These are phyloP conservation scores for Pontoporia blainvillei DNA, from an alignment of 2,113 vertebrate species.

Conservation along the genomic window DNA sequence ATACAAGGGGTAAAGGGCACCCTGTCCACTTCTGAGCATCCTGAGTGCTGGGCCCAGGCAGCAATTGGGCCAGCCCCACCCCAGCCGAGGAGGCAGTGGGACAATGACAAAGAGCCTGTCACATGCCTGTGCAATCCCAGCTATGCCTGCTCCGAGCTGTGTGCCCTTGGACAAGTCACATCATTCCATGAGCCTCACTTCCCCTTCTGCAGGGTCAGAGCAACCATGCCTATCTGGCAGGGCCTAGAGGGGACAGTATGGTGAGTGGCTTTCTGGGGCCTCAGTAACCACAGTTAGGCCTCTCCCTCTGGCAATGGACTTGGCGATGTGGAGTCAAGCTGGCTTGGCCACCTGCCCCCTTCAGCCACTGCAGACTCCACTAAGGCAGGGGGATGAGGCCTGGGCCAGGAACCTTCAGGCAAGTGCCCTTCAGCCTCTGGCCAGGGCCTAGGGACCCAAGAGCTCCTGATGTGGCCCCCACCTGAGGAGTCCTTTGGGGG, in stretches of 20 bases:
- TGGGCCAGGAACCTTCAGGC: rapidly evolving
- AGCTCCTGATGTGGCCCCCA: rapidly evolving
- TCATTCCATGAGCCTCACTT: not conserved
- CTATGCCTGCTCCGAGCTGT: not conserved
- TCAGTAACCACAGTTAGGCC: not conserved
- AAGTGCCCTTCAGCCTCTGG: not conserved
- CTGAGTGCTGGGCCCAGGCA: not conserved
- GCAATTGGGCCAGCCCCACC: not conserved
- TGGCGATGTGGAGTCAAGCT: not conserved
- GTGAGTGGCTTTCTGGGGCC: not conserved
- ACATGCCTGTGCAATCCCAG: not conserved
- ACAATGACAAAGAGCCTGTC: not conserved
- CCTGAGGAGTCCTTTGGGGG: not conserved
- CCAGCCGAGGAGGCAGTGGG: not conserved
- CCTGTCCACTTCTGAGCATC: not conserved
- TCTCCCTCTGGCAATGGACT: not conserved
- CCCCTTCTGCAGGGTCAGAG: not conserved
- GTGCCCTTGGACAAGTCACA: not conserved
- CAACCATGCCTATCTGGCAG: not conserved
- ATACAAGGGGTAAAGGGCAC: not conserved
- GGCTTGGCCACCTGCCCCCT: conserved; percentile 1
- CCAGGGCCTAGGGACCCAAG: not conserved
- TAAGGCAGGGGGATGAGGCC: not conserved
- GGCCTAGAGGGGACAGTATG: not conserved
- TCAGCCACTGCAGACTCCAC: too few species aligned